These are phyloP conservation scores for Papilio dardanus DNA, from an alignment of 1,140 invertebrate genomes.

Conservation along the genomic window DNA sequence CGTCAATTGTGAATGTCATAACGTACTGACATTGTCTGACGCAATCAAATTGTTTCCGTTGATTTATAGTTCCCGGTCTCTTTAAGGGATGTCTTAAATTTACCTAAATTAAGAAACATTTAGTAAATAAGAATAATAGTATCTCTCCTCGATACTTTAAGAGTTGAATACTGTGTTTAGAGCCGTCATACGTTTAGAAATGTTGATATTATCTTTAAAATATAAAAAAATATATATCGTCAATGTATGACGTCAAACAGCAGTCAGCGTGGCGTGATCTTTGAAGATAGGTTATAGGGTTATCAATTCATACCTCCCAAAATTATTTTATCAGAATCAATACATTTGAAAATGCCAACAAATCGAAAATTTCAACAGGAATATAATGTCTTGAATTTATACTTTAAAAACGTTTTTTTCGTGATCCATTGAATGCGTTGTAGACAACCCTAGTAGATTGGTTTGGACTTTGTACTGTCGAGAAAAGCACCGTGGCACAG, in stretches of 20 bases:
- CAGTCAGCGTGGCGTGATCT: constrained; percentile 2
- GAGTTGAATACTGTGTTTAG: neutral
- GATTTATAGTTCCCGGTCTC: neutral
- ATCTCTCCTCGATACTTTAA: neutral
- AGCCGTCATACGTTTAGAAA: neutral
- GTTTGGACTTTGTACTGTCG: constrained; percentile 19
- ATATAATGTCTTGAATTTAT: too few relatives aligned
- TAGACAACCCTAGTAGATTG: neutral
- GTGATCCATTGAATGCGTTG: too few relatives aligned
- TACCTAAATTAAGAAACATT: neutral
- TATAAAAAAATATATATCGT: too few relatives aligned
- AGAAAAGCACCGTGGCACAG: neutral
- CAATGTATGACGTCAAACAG: neutral
- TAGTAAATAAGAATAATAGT: neutral
- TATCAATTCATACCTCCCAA: too few relatives aligned
- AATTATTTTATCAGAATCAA: too few relatives aligned
- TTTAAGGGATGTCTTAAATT: neutral
- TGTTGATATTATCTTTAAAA: neutral
- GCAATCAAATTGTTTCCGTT: constrained; percentile 7
- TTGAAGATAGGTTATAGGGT: neutral
- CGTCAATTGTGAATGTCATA: constrained; percentile 17
- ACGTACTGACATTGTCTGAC: neutral
- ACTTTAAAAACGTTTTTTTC: too few relatives aligned
- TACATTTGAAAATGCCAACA: too few relatives aligned
- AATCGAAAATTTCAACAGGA: too few relatives aligned